Evolutionary conservation across 2,888 invertebrate species (phyloP).

Genomic region (Pristionchus exspectatus): DNA sequence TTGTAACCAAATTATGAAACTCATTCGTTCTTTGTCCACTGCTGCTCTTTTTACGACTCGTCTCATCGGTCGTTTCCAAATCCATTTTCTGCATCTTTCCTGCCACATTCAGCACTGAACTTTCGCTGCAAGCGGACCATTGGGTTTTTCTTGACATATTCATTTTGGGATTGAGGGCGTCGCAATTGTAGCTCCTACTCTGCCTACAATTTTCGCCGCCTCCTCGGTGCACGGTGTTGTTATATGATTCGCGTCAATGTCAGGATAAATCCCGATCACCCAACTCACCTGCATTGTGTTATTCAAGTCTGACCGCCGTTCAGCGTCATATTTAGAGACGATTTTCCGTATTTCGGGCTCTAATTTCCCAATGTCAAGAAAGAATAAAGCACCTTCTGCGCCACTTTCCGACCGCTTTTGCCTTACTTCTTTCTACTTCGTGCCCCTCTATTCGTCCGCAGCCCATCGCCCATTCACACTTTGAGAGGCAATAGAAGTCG

Average conservation of each 20-base stretch:
- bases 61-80: background rate
- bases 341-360: too few relatives aligned
- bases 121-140: background rate
- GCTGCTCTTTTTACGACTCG: background rate
- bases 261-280: too few relatives aligned
- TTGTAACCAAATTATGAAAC: too few relatives aligned
- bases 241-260: too few relatives aligned
- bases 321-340: too few relatives aligned
- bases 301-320: too few relatives aligned
- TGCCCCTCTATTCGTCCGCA: background rate
- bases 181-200: background rate
- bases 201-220: background rate
- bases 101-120: background rate
- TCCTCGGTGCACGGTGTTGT: too few relatives aligned
- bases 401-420: background rate
- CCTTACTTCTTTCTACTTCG: background rate
- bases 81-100: background rate
- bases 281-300: too few relatives aligned
- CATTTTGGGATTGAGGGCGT: background rate
- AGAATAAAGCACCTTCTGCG: too few relatives aligned
- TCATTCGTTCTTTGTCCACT: background rate
- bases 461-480: constrained; percentile 36
- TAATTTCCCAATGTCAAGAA: too few relatives aligned
- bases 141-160: background rate
- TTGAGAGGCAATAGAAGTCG: constrained; percentile 46